Base-by-base conservation (phyloP, 2,113 vertebrate species). In the Blennius ocellaris region DNA sequence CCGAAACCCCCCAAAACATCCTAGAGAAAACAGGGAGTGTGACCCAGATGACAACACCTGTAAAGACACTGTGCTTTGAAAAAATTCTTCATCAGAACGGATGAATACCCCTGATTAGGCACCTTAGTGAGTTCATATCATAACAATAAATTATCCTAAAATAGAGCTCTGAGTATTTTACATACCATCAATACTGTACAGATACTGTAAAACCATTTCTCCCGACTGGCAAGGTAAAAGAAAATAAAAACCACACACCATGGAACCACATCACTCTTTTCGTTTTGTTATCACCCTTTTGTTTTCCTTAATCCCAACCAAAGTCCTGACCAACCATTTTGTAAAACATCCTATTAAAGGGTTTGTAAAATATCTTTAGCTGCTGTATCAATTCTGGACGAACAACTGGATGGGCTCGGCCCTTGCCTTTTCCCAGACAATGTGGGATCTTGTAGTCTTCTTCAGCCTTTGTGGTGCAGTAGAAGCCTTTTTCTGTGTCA, bases 71-170 rank as follows among this genome's bases (percentile, higher is more conserved):
- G 93, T 96, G 95, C 95, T 95, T 95, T 93, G 93, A 81, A 21
- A 68, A 78, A 51, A 54, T 57, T 41, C 8, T 63, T 56, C 47
- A 57, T 41, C 3, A 75, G 43, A 62, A 63, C 49, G 63, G 73
- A 78, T 91, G 81, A 91, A 91, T 92, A 90, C 86, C 93, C 83
- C 94, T 55, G 88, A 92, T 94, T 93, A 97, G 95, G 95, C 96
- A 97, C 92, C 95, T 95, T 93, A 95, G 96, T 96, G 95, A 96
- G 93, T 96, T 95, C 95, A 96, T 95, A 95, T n/a, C n/a, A n/a
- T 93, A 94, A 82, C 95, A 98, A 99, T 99, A 98, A 99, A 98
- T 99, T 97, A 98, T 96, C 94, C 98, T 97, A 98, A 98, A 99
- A 98, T 97, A 98, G 93, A 97, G 95, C 94, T 98, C 94, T 98